Percentiles rank a stretch among this genome's conserved stretches.
These are phyloP conservation scores for Heliconius hermathena DNA, from an alignment of 1,140 invertebrate species.

Conservation along the genomic window DNA sequence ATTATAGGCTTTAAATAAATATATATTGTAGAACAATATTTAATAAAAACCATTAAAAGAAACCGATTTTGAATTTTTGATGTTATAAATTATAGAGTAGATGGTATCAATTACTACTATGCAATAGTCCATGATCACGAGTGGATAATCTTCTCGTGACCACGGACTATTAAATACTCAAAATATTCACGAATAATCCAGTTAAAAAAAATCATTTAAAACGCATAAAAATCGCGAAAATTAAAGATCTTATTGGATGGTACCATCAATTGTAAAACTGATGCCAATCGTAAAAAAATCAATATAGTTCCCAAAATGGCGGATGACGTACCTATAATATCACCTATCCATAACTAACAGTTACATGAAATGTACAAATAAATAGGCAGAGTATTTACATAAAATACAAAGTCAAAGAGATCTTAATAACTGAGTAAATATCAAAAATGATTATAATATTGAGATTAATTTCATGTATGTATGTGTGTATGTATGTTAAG, in stretches of 20 bases:
- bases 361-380: conserved; percentile 13
- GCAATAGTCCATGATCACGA: too few species aligned
- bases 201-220: too few species aligned
- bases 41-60: background rate
- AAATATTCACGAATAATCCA: too few species aligned
- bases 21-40: background rate
- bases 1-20: background rate
- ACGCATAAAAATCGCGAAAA: too few species aligned
- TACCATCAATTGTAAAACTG: background rate
- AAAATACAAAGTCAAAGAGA: conserved; percentile 15
- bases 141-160: too few species aligned
- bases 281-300: background rate
- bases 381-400: conserved; percentile 11
- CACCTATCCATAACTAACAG: background rate
- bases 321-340: background rate
- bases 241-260: too few species aligned
- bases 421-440: conserved; percentile 11
- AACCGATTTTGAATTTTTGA: background rate
- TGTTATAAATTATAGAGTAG: background rate
- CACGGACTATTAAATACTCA: too few species aligned
- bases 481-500: conserved; percentile 4
- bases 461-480: conserved; percentile 13
- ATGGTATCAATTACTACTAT: background rate
- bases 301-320: background rate
- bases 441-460: conserved; percentile 8